Evolutionary conservation across 2,888 invertebrate genomes (phyloP).

Genomic region (Chrysomela aeneicollis): DNA sequence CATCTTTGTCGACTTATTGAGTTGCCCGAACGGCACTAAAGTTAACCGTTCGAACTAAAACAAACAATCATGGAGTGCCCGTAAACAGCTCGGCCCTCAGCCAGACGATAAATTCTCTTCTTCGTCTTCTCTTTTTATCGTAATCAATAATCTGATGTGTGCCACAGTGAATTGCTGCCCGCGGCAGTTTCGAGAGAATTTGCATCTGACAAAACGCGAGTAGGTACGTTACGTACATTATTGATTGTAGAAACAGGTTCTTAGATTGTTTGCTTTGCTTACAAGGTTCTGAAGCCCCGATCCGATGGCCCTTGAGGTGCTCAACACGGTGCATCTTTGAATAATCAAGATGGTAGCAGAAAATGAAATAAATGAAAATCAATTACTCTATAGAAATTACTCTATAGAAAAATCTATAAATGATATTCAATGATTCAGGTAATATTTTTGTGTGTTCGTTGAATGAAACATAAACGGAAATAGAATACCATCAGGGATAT

Average conservation of each 20-base stretch:
- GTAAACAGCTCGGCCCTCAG: constrained; percentile 10
- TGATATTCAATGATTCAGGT: too few species aligned
- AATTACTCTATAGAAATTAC: too few species aligned
- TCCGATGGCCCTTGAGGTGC: not conserved
- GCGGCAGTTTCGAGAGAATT: constrained; percentile 11
- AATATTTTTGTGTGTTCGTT: too few species aligned
- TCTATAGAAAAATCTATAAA: too few species aligned
- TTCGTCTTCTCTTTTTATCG: constrained; percentile 17
- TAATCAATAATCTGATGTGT: constrained; percentile 30
- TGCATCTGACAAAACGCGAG: constrained; percentile 20
- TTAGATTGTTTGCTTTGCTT: constrained; percentile 2
- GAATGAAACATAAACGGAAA: too few species aligned
- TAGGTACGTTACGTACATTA: not conserved
- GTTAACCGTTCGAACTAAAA: not conserved
- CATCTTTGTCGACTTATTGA: too few species aligned
- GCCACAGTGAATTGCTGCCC: constrained; percentile 16
- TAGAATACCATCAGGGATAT: too few species aligned
- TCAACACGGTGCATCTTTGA: not conserved
- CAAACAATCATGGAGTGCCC: constrained; percentile 3
- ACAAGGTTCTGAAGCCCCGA: not conserved
- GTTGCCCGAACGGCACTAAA: too few species aligned
- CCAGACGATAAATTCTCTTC: constrained; percentile 19
- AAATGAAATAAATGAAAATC: too few species aligned
- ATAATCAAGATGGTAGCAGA: too few species aligned
- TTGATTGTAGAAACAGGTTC: constrained; percentile 3